A percentile compares a stretch with the other conserved stretches of the same genome.
Evolutionary conservation across 2,113 vertebrate genomes (phyloP).

Genomic region (Anhinga anhinga): DNA sequence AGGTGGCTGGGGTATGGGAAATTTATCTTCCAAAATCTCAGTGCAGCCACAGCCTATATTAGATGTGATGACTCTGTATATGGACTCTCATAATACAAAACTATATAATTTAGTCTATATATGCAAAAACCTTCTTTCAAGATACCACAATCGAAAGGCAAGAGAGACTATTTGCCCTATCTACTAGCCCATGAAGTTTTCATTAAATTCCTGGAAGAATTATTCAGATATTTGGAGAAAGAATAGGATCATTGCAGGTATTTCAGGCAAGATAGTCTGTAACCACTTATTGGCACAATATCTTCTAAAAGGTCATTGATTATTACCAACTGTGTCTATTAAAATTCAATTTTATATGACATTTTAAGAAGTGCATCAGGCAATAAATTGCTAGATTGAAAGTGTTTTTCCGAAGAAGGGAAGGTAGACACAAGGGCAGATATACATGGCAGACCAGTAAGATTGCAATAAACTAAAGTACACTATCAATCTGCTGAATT

Average conservation of each 20-base stretch:
- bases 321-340: slow-evolving; percentile 21
- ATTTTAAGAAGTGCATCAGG: neutral
- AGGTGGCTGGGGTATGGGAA: neutral
- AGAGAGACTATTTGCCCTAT: neutral
- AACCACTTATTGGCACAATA: neutral
- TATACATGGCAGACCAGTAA: neutral
- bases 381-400: slow-evolving; percentile 7
- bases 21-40: neutral
- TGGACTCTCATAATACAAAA: neutral
- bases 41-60: neutral
- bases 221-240: neutral
- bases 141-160: neutral
- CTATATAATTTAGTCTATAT: neutral
- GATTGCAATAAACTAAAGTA: slow-evolving; percentile 24
- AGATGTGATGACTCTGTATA: neutral
- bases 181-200: neutral
- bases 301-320: slow-evolving; percentile 39
- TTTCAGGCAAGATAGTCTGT: neutral
- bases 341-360: slow-evolving; percentile 46
- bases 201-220: neutral
- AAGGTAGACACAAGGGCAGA: neutral
- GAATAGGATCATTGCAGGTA: neutral
- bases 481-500: slow-evolving; percentile 14
- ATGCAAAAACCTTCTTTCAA: neutral
- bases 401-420: neutral